Conservation (phyloP, 2,888 invertebrate species). For the Achlya flavicornis region DNA sequence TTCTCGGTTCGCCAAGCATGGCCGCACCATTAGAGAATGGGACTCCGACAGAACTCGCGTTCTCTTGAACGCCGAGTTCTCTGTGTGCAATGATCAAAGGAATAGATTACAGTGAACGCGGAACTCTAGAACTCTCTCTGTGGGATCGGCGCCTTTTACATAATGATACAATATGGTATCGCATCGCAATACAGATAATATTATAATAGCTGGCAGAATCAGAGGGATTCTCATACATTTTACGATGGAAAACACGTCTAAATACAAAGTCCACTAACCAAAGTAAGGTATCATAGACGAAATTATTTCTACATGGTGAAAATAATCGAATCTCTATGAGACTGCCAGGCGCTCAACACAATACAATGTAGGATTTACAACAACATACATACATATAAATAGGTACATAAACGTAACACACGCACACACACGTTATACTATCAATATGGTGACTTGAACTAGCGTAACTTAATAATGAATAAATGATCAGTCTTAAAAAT, state of each 20-base stretch:
- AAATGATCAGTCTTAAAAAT: conserved; percentile 82
- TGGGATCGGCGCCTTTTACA: no score
- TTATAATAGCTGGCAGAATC: conserved; percentile 34
- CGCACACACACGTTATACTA: conserved; percentile 61
- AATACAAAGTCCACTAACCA: conserved; percentile 28
- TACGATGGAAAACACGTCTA: conserved; percentile 23
- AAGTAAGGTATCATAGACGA: conserved; percentile 26
- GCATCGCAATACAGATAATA: neutral
- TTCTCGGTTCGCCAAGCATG: no score
- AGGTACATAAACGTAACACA: conserved; percentile 65
- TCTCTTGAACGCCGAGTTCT: no score
- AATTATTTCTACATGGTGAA: conserved; percentile 38
- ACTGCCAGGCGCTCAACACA: conserved; percentile 41
- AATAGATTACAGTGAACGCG: no score
- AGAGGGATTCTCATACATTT: conserved; percentile 40
- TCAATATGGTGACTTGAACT: conserved; percentile 73
- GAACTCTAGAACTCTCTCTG: no score
- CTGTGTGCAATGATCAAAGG: no score
- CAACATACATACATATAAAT: conserved; percentile 66
- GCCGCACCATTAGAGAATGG: no score
- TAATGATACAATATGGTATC: neutral
- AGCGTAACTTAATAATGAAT: conserved; percentile 80
- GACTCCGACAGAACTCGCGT: no score
- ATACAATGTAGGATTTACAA: conserved; percentile 39
- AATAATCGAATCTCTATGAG: conserved; percentile 56